Conservation (phyloP, 2,797 vertebrate genomes). For the Crypturellus tataupa region DNA sequence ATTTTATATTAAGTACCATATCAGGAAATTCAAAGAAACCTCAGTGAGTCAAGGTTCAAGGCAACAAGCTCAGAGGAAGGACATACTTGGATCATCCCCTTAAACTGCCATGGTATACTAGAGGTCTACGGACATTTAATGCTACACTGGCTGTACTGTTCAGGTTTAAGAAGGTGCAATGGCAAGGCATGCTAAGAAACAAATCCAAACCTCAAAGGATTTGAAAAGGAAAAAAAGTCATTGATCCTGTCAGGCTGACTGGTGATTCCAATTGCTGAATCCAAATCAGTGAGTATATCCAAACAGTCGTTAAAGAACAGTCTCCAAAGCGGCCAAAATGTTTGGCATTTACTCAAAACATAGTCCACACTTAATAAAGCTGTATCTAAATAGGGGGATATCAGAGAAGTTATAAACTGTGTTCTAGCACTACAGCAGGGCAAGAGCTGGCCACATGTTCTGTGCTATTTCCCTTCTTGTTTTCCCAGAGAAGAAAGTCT, state of each 20-base stretch:
- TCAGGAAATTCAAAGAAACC: background rate
- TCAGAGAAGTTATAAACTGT: background rate
- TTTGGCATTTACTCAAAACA: background rate
- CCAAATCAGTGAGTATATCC: background rate
- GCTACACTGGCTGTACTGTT: background rate
- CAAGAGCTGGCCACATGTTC: background rate
- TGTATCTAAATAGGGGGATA: background rate
- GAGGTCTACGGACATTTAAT: accelerated
- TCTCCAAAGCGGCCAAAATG: background rate
- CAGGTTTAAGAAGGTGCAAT: background rate
- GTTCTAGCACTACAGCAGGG: background rate
- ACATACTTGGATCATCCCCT: background rate
- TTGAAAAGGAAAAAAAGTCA: background rate
- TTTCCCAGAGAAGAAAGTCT: background rate
- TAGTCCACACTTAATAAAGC: background rate
- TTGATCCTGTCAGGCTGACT: background rate
- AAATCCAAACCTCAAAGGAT: background rate
- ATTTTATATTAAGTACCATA: background rate
- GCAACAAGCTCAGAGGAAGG: background rate
- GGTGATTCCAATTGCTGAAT: background rate
- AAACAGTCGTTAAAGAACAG: background rate
- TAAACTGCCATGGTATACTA: background rate
- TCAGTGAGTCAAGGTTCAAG: background rate
- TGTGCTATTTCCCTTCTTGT: background rate
- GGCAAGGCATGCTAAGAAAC: background rate